Base-by-base conservation (phyloP, 2,797 vertebrate species). In the Spheniscus humboldti region DNA sequence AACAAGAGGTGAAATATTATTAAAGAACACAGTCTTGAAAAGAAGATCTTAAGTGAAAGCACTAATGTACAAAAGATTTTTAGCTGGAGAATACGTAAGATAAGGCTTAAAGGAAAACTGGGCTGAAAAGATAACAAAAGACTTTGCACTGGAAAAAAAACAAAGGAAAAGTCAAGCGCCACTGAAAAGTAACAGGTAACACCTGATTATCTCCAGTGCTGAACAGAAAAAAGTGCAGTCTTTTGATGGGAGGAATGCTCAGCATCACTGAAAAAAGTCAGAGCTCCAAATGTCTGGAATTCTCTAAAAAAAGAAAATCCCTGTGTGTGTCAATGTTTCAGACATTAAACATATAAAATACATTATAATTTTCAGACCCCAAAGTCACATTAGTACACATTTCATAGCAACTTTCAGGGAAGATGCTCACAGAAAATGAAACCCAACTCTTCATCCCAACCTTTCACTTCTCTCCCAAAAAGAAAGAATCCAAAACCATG, bases 1-100 rank as follows among this genome's bases (percentile, higher is more conserved):
- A 80, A 86, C 66, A 97, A 92, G 24, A 91, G 13, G 63, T 56
- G 41, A 94, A 94, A 95, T 41, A 73, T 1, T 80, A 64, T 52
- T 57, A 90, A 83, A 95, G 30, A 66, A 69, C 9, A 63, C 4
- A 35, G 31, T 25, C 18, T 74, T 13, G 73, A 66, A 62, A 95
- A 85, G 23, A 66, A 60, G 30, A 30, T 28, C 37, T 66, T 31
- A 73, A 39, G 23, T 67, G 47, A 87, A 89, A 92, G 27, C 11
- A 63, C n/a, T 71, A 71, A 60, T 1, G 2, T 62, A 45, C 4
- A 9, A 27, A 73, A 33, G 31, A 45, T 19, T 76, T 67, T 90
- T 52, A 74, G 57, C 24, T 86, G 30, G 7, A 28, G 10, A 48
- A 81, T 39, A 78, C 3, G 5, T 71, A 78, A 75, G n/a, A 87